Evolutionary conservation across 1,140 invertebrate species (phyloP).

Genomic region (Diabrotica virgifera): DNA sequence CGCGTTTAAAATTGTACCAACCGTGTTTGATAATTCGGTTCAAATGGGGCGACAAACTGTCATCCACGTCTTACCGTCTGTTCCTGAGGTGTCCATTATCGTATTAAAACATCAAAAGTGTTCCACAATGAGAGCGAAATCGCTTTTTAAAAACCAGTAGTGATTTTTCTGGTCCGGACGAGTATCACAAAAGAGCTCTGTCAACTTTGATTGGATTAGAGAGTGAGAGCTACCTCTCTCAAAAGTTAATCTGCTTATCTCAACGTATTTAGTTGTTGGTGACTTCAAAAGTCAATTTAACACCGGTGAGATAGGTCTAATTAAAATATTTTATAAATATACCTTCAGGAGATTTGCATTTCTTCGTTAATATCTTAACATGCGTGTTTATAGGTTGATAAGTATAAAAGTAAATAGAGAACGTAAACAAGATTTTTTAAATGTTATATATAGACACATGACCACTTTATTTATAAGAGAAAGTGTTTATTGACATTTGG

Average conservation of each 20-base stretch:
- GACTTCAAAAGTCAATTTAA: conserved; percentile 27
- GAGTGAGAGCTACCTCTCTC: conserved; percentile 17
- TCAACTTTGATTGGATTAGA: conserved; percentile 35
- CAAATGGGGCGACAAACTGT: conserved; percentile 6
- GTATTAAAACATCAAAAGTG: conserved; percentile 29
- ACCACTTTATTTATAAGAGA: no score
- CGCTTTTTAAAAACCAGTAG: conserved; percentile 32
- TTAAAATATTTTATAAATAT: conserved; percentile 14
- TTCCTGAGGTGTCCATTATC: conserved; percentile 20
- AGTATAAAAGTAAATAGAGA: no score
- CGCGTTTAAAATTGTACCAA: no score
- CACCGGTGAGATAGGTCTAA: conserved; percentile 14
- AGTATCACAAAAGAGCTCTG: conserved; percentile 26
- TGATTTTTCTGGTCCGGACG: conserved; percentile 20
- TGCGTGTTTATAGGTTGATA: no score
- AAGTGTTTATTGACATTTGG: no score
- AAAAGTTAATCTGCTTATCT: conserved; percentile 27
- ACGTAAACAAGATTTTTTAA: no score
- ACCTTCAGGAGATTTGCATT: background rate
- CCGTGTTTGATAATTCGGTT: background rate
- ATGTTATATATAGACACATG: no score
- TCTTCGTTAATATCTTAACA: background rate
- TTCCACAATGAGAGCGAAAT: conserved; percentile 28
- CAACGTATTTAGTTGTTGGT: conserved; percentile 31
- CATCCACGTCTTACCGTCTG: conserved; percentile 10